Conservation (phyloP, 2,888 invertebrate species). For the Acholoe squamosa region DNA sequence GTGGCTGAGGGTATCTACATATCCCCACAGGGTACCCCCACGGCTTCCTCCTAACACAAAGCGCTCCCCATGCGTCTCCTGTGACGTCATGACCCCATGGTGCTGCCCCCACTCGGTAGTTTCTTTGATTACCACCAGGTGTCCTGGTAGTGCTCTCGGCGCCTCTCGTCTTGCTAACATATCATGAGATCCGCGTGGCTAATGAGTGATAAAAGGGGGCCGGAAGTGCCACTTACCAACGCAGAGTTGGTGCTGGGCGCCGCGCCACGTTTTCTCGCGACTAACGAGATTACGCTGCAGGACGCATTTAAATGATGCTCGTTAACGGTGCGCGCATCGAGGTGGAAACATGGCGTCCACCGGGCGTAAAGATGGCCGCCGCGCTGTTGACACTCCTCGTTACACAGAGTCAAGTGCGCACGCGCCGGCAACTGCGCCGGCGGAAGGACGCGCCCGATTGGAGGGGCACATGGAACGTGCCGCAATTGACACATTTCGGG, state of each 20-base stretch:
- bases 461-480: conserved; percentile 6
- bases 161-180: not conserved
- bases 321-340: not conserved
- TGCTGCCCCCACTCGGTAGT: not conserved
- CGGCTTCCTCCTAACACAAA: conserved; percentile 6
- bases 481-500: conserved; percentile 49
- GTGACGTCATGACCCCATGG: conserved; percentile 41
- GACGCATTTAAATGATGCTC: conserved; percentile 40
- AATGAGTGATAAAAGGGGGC: conserved; percentile 52
- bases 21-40: not conserved
- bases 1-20: not conserved
- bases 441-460: conserved; percentile 39
- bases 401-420: conserved; percentile 45
- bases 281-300: conserved; percentile 53
- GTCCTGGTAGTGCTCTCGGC: conserved; percentile 16
- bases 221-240: conserved; percentile 44
- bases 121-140: conserved; percentile 50
- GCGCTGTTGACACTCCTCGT: conserved; percentile 52
- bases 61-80: not conserved
- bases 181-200: conserved; percentile 40
- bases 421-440: not conserved
- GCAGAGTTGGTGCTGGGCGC: not conserved
- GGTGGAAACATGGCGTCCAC: not conserved
- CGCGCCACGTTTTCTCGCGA: not conserved
- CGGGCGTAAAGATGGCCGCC: conserved; percentile 20